Evolutionary conservation across 2,888 invertebrate species (phyloP), one percentile per base, ranked within the genome.

Genomic region (Trisateles emortualis): DNA sequence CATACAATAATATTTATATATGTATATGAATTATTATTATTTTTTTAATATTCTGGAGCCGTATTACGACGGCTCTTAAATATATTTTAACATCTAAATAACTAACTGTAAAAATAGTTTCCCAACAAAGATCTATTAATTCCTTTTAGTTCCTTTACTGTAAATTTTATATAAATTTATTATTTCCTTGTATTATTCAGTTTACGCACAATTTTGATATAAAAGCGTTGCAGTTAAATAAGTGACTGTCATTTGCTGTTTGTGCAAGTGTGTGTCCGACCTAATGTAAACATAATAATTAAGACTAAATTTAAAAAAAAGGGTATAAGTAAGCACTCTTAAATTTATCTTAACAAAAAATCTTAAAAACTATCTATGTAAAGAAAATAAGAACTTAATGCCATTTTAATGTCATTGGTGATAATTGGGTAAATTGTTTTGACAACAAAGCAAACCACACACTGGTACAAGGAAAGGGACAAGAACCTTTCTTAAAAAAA

Each of bases 81-180:
- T 68, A 70, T 57, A 64, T 54, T 73, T 78, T 72, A 78, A 74
- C 68, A 70, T 73, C 63, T 72, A 74, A 66, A 35, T 72, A 68
- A 63, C 58, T 68, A 66, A 72, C 62, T 75, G 74, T 79, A 76
- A 76, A 79, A 79, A 76, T 73, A 76, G 68, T 75, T 74, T 68
- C 67, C 62, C 68, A 78, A 77, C 81, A 78, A 76, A 75, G 71
- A 71, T 75, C 72, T 70, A 55, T 64, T 66, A 53, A 55, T 70
- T 70, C 58, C 54, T 59, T 65, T 52, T 57, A 63, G 61, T 64
- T 64, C 40, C 48, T 56, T 52, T 58, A 61, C 41, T 51, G 45
- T 64, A 52, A 63, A 59, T 55, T 65, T 60, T 22, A 39, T 39
- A 19, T 13, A 9, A 22, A 19, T 38, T 14, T 39, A 22, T 11